Evolutionary conservation across 1,140 invertebrate species (phyloP).

Genomic region (Sinella curviseta): DNA sequence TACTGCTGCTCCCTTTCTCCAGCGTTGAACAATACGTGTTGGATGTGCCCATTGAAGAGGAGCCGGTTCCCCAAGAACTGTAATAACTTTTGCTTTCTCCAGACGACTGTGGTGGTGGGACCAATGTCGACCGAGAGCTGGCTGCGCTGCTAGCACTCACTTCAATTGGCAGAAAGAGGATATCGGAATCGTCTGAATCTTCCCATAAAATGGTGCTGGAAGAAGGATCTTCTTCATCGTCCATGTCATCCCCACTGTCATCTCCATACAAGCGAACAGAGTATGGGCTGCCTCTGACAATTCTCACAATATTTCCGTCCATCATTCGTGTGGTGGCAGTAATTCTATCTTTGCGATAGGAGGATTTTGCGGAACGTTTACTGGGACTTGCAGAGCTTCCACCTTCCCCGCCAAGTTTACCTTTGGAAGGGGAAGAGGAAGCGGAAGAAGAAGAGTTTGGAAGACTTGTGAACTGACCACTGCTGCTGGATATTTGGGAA

Average conservation of each 20-base stretch:
- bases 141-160: conserved; percentile 35
- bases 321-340: conserved; percentile 8
- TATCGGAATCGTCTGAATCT: conserved; percentile 49
- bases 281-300: conserved; percentile 38
- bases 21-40: neutral
- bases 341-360: neutral
- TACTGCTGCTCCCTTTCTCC: neutral
- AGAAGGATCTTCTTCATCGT: conserved; percentile 37
- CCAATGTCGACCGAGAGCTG: conserved; percentile 36
- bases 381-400: neutral
- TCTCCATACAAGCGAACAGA: neutral
- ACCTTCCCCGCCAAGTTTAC: neutral
- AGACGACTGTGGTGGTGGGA: conserved; percentile 33
- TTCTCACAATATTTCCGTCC: conserved; percentile 30
- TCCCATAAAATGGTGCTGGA: conserved; percentile 47
- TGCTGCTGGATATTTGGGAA: neutral
- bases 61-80: neutral
- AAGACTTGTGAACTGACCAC: conserved; percentile 8
- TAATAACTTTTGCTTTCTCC: conserved; percentile 17
- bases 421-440: neutral
- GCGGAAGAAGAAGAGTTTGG: conserved; percentile 8
- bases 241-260: neutral
- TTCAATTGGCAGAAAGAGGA: conserved; percentile 48
- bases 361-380: neutral
- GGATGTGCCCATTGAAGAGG: neutral